These are phyloP conservation scores for Strix aluco DNA, from an alignment of 2,113 vertebrate species.

Conservation along the genomic window DNA sequence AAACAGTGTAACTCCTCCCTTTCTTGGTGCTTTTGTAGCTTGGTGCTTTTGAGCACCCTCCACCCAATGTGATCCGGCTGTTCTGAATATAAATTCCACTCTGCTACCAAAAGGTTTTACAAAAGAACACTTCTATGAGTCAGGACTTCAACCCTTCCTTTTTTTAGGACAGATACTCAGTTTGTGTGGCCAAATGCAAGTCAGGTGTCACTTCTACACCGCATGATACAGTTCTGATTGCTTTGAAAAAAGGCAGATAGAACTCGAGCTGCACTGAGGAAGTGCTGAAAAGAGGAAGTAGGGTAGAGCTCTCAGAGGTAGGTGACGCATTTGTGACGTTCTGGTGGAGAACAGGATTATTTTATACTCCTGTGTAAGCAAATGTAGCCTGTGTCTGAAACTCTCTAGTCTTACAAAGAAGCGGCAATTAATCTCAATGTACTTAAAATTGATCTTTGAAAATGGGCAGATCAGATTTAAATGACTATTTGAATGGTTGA, in stretches of 20 bases:
- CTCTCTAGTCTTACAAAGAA: background rate
- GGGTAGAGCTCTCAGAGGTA: background rate
- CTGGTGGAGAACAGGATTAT: background rate
- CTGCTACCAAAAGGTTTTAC: background rate
- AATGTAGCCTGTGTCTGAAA: background rate
- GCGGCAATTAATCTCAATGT: background rate
- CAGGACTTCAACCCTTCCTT: background rate
- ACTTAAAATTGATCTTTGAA: background rate
- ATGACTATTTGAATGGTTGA: background rate
- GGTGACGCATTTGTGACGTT: background rate
- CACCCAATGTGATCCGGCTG: background rate
- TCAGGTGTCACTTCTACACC: background rate
- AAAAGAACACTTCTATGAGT: background rate
- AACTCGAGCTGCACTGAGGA: fast-evolving
- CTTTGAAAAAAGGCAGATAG: background rate
- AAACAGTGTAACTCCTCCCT: background rate
- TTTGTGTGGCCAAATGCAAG: background rate
- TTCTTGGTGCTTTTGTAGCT: background rate
- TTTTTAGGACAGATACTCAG: background rate
- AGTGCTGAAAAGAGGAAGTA: constrained; percentile 13
- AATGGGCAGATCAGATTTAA: background rate
- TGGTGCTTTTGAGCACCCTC: background rate
- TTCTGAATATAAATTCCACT: background rate
- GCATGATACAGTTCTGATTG: background rate
- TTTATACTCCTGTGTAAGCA: background rate